A percentile compares a stretch with the other conserved stretches of the same genome.
These are phyloP conservation scores for Ganaspis sp. DNA, from an alignment of 1,140 invertebrate species.

Conservation along the genomic window DNA sequence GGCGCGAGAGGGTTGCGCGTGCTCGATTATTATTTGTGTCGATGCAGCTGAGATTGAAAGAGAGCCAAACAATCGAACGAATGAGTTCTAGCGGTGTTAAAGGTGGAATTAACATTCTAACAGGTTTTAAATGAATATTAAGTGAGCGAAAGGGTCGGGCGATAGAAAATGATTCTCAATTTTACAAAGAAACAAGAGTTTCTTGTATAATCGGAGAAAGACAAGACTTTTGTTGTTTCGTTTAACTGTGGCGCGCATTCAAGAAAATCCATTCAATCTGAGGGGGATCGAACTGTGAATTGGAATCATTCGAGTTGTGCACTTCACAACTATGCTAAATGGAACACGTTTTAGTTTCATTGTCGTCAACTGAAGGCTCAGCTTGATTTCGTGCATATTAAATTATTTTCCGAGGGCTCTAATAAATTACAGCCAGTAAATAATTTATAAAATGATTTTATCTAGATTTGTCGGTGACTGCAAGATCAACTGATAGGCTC, in stretches of 20 bases:
- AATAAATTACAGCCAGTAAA: background rate
- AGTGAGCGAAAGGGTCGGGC: background rate
- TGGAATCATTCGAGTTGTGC: background rate
- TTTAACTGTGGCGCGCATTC: background rate
- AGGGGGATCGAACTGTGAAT: conserved; percentile 25
- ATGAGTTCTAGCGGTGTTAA: conserved; percentile 28
- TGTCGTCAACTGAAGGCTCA: background rate
- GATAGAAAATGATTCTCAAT: conserved; percentile 19
- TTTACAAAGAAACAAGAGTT: conserved; percentile 31
- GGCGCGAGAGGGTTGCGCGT: conserved; percentile 44
- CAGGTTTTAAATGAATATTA: conserved; percentile 30
- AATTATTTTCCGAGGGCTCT: background rate
- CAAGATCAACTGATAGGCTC: no score
- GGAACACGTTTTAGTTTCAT: background rate
- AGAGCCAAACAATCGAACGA: conserved; percentile 33
- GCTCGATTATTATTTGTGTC: conserved; percentile 47
- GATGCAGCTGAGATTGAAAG: conserved; percentile 41
- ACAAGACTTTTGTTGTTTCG: conserved; percentile 26
- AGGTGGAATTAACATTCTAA: conserved; percentile 29
- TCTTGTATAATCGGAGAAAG: conserved; percentile 21
- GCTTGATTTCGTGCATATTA: background rate
- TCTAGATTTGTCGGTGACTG: background rate
- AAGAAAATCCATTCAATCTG: conserved; percentile 29
- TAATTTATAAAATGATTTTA: conserved; percentile 1
- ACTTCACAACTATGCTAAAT: conserved; percentile 4